Evolutionary conservation across 1,140 invertebrate genomes (phyloP), one percentile per base, ranked within the genome.

Genomic region (Nymphalis io): DNA sequence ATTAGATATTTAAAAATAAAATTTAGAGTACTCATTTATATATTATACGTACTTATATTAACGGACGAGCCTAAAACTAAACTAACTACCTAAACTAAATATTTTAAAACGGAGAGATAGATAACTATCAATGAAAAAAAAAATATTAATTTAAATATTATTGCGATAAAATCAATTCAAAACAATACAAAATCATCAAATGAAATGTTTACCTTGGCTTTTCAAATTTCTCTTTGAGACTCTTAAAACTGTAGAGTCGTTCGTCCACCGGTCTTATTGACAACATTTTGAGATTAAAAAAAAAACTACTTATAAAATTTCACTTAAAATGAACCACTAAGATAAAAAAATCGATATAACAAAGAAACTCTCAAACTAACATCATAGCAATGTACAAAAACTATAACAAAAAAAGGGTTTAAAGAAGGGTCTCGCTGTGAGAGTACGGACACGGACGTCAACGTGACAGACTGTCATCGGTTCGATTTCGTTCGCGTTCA

Each of bases 151-250:
- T 33, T 8, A 33, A 33, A 4, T 33, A 33, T 33, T 33, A 33
- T 33, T 8, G 4, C 10, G 27, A 33, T 8, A 33, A 33, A n/a
- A n/a, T n/a, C n/a, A n/a, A n/a, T n/a, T 27, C 23, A 5, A 8
- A 33, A 33, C 27, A 1, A 8, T 33, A 4, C n/a, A n/a, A n/a
- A 11, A 13, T 27, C n/a, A 18, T 51, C 1, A 12, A 13, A 5
- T 8, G 0, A 23, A 46, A 21, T 46, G 3, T 75, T 82, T 88
- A 90, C 86, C 87, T 90, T 40, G 80, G 72, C 62, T 84, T 70
- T 66, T 90, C 88, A 73, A 90, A 90, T 66, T 84, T 84, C 64
- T 89, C 88, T 71, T 85, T 90, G 2, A 90, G 66, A 65, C 80
- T 88, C 67, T 88, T 88, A 71, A 90, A 90, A 71, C 80, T 88